Percentiles rank a stretch among this genome's conserved stretches.
Conservation (phyloP, 2,888 invertebrate species). For the Geophilus truncorum region DNA sequence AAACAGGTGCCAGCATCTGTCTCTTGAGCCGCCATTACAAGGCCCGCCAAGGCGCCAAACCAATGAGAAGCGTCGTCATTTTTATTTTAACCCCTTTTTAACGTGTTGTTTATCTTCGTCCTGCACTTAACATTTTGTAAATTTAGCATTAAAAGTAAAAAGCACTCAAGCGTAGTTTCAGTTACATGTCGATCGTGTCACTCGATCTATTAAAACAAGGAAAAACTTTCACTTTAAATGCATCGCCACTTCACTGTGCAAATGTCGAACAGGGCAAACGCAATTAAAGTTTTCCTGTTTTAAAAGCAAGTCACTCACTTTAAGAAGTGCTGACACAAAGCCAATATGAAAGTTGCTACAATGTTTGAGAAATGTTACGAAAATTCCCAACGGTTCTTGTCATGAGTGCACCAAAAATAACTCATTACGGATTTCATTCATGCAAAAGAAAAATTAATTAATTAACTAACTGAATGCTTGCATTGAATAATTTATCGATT, state of each 20-base stretch:
- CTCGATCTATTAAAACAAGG: neutral
- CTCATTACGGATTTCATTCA: neutral
- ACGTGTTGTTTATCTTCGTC: neutral
- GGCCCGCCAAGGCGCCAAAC: too few species aligned
- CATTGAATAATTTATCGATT: neutral
- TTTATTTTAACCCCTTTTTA: neutral
- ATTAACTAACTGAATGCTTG: neutral
- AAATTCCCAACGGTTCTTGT: too few species aligned
- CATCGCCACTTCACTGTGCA: too few species aligned
- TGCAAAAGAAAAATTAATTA: neutral
- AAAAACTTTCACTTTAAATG: neutral
- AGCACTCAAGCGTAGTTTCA: neutral
- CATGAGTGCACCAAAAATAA: too few species aligned
- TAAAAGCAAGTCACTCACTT: too few species aligned
- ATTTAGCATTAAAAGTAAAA: slow-evolving; percentile 1
- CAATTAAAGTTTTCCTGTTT: too few species aligned
- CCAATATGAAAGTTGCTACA: too few species aligned
- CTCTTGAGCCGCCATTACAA: neutral
- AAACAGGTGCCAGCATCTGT: slow-evolving; percentile 21
- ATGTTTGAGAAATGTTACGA: too few species aligned
- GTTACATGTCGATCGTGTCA: neutral
- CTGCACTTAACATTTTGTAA: neutral
- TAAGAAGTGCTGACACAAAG: too few species aligned
- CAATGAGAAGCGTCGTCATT: neutral
- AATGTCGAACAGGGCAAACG: too few species aligned